Evolutionary conservation across 2,113 vertebrate genomes (phyloP).

Genomic region (Xenopus laevis): DNA sequence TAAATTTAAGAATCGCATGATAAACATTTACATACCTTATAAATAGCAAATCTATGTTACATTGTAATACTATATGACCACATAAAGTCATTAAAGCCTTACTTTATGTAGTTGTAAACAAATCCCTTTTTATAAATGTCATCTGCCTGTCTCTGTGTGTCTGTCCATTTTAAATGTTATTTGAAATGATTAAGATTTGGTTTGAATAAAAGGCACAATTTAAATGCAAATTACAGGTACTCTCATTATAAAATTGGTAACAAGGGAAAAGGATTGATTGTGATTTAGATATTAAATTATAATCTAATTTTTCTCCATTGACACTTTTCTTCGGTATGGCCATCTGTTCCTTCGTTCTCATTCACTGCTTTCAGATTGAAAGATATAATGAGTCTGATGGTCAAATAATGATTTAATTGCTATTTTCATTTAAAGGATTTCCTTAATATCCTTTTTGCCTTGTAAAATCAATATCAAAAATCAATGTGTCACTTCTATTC

Average conservation of each 20-base stretch:
- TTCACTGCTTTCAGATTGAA: conserved; percentile 1
- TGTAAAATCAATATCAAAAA: neutral
- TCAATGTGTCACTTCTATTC: no score
- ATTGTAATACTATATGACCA: no score
- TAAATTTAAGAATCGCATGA: no score
- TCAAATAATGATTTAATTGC: conserved; percentile 4
- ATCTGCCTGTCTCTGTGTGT: neutral
- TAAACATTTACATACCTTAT: no score
- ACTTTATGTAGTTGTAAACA: no score
- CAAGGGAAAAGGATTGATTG: conserved; percentile 1
- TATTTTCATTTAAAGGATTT: neutral
- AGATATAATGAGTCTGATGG: neutral
- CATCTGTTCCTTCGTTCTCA: neutral
- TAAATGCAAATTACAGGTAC: conserved; percentile 1
- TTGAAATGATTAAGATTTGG: neutral
- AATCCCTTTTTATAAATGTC: no score
- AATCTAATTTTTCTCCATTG: neutral
- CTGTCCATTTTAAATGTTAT: neutral
- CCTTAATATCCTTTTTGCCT: neutral
- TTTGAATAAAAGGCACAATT: neutral
- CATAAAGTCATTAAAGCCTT: no score
- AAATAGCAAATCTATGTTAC: no score
- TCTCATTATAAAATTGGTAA: neutral
- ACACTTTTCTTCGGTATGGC: neutral
- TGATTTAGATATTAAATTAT: neutral